Evolutionary conservation across 1,140 invertebrate species (phyloP).

Genomic region (Aphidius ervi): DNA sequence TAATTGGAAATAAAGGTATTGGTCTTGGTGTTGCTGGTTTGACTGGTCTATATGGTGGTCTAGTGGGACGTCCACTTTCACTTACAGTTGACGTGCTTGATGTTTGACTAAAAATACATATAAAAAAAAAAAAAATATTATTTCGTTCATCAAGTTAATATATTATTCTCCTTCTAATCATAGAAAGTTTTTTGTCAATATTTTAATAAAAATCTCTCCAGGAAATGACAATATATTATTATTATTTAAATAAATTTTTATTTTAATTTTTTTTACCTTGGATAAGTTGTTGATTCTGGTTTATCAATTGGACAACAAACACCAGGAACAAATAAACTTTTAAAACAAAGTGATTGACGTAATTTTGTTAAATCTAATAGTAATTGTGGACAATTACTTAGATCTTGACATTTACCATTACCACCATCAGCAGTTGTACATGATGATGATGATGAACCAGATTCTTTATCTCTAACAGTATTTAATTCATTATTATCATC

Average conservation of each 20-base stretch:
- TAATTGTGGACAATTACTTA: constrained; percentile 83
- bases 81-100: constrained; percentile 17
- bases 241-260: neutral
- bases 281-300: constrained; percentile 19
- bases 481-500: constrained; percentile 20
- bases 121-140: neutral
- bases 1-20: constrained; percentile 42
- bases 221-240: neutral
- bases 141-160: constrained; percentile 4
- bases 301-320: constrained; percentile 76
- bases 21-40: constrained; percentile 44
- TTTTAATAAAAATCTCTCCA: neutral
- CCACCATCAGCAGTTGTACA: constrained; percentile 79
- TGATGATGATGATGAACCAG: constrained; percentile 38
- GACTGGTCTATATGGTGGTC: constrained; percentile 36
- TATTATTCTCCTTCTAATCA: neutral
- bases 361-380: constrained; percentile 77
- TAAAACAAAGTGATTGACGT: constrained; percentile 85
- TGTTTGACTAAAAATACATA: constrained; percentile 24
- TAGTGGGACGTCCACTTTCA: constrained; percentile 22
- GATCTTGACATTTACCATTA: constrained; percentile 79
- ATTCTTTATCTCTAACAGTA: constrained; percentile 38
- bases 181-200: neutral
- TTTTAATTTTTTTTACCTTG: constrained; percentile 32
- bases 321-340: constrained; percentile 85